These are phyloP conservation scores for Ecliptopera silaceata DNA, from an alignment of 2,888 invertebrate genomes.

Conservation along the genomic window DNA sequence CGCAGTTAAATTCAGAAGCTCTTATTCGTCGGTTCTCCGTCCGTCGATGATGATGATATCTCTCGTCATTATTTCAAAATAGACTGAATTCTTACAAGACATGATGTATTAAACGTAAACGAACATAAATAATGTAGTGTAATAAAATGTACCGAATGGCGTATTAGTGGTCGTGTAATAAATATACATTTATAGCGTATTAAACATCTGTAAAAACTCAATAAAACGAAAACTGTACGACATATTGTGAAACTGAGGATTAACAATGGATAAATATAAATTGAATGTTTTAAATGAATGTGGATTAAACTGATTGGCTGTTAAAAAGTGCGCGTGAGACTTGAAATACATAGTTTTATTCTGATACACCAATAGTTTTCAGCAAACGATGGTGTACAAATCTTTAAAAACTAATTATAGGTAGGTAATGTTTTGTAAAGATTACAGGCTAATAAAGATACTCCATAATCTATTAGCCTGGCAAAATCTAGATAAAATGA, in stretches of 20 bases:
- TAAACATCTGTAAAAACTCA: constrained; percentile 74
- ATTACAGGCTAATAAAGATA: no score
- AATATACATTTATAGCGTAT: constrained; percentile 77
- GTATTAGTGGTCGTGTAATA: constrained; percentile 70
- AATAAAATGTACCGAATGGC: constrained; percentile 74
- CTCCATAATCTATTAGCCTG: no score
- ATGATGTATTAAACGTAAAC: constrained; percentile 39
- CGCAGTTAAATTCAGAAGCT: no score
- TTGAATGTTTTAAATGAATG: constrained; percentile 30
- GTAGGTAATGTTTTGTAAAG: no score
- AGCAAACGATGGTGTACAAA: no score
- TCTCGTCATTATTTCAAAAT: constrained; percentile 39
- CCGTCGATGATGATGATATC: constrained; percentile 4
- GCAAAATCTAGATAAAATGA: no score
- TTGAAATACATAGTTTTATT: no score
- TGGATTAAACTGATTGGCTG: constrained; percentile 37
- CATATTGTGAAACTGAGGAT: constrained; percentile 59
- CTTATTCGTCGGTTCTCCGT: no score
- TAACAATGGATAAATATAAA: constrained; percentile 46
- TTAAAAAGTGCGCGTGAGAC: constrained; percentile 33
- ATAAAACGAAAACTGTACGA: constrained; percentile 58
- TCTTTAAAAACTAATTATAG: no score
- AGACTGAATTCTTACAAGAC: constrained; percentile 63
- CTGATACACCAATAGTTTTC: no score
- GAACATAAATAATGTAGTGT: constrained; percentile 66